Percentiles rank a stretch among this genome's conserved stretches.
phyloP scores from a whole-genome alignment of 2,113 vertebrate genomes.

The Phyllostomus discolor region DNA sequence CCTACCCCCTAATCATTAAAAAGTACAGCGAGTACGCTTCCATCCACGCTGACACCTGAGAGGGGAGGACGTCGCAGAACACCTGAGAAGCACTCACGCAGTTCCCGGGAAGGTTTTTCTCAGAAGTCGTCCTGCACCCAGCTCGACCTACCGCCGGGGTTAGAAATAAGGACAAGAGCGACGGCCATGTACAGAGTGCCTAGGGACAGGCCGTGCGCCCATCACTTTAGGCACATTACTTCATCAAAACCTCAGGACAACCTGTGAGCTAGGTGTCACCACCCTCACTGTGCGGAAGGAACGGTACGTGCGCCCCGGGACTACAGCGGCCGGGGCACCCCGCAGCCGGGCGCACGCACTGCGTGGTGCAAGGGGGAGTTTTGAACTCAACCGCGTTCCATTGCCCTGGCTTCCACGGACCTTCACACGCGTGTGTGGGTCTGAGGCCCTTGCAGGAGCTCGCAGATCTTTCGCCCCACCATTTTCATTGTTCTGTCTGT shows the following conservation, averaged over 20 bases:
- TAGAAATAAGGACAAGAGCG: rapidly evolving
- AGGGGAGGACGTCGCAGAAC: background rate
- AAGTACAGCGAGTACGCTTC: background rate
- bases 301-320: background rate
- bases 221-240: background rate
- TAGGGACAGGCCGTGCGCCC: too few relatives aligned
- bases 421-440: rapidly evolving
- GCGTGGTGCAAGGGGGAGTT: background rate
- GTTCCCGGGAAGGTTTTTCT: background rate
- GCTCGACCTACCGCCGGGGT: too few relatives aligned
- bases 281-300: background rate
- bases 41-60: background rate
- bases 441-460: too few relatives aligned
- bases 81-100: background rate
- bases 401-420: background rate
- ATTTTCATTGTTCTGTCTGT: background rate
- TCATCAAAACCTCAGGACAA: background rate
- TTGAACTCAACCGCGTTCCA: rapidly evolving
- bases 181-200: background rate
- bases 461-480: background rate
- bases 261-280: background rate
- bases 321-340: too few relatives aligned
- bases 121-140: background rate
- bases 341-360: too few relatives aligned
- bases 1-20: background rate